These are phyloP conservation scores for Darevskia mixta DNA, from an alignment of 2,797 vertebrate genomes.

Conservation along the genomic window DNA sequence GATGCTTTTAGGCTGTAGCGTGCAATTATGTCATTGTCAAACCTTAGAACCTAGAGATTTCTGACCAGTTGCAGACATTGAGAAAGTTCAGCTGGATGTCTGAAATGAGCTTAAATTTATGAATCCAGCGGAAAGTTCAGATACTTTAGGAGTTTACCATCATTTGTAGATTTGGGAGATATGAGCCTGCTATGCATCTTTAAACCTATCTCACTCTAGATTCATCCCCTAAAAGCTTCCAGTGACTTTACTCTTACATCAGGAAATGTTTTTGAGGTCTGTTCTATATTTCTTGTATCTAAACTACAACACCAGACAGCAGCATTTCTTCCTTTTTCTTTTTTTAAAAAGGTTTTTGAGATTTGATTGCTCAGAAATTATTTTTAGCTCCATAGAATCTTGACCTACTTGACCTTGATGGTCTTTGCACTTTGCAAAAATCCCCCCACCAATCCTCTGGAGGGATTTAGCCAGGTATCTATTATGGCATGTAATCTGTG, in stretches of 20 bases:
- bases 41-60: not conserved
- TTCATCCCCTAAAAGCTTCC: not conserved
- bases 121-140: not conserved
- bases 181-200: not conserved
- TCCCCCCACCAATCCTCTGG: conserved; percentile 80
- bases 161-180: not conserved
- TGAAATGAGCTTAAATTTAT: not conserved
- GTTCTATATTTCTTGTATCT: conserved; percentile 54
- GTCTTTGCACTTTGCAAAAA: conserved; percentile 78
- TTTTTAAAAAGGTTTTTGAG: conserved; percentile 11
- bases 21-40: not conserved
- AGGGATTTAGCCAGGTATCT: conserved; percentile 83
- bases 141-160: too few species aligned
- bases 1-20: not conserved
- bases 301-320: conserved; percentile 45
- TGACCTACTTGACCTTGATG: conserved; percentile 75
- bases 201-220: not conserved
- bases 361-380: conserved; percentile 57
- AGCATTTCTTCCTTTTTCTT: not conserved
- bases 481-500: conserved; percentile 83
- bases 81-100: not conserved
- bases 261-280: not conserved
- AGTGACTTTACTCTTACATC: not conserved
- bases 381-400: conserved; percentile 63
- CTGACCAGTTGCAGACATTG: not conserved